These are phyloP conservation scores for Pagrus major DNA, from an alignment of 2,113 vertebrate genomes.

Conservation along the genomic window DNA sequence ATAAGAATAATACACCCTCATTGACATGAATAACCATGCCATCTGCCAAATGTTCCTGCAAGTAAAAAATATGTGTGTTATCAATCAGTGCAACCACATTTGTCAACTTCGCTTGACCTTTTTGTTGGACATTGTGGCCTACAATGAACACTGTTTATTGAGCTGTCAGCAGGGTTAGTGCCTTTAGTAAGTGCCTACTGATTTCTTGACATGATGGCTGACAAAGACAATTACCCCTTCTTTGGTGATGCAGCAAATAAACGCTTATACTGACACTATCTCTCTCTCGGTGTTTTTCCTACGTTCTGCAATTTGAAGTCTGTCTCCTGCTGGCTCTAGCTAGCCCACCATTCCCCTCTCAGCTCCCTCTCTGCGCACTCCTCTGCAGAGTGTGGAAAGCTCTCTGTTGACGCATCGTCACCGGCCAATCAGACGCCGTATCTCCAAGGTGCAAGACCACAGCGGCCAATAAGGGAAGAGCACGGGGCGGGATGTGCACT, in stretches of 20 bases:
- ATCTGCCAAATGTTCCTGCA: background rate
- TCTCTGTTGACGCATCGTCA: conserved; percentile 33
- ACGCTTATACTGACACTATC: background rate
- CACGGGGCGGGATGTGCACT: conserved; percentile 45
- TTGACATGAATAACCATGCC: too few species aligned
- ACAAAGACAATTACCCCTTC: background rate
- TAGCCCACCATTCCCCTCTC: conserved; percentile 36
- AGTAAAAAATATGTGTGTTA: background rate
- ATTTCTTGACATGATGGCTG: background rate
- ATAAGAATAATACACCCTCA: background rate
- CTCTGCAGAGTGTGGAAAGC: conserved; percentile 46
- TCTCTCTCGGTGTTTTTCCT: conserved; percentile 7
- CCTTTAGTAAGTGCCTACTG: too few species aligned
- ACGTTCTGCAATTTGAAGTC: background rate
- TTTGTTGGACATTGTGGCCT: background rate
- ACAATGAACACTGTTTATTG: background rate
- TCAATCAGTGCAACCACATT: background rate
- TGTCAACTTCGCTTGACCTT: background rate
- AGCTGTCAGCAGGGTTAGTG: background rate
- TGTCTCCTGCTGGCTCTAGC: background rate
- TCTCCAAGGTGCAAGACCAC: conserved; percentile 24
- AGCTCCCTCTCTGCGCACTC: conserved; percentile 42
- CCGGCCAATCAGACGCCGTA: conserved; percentile 43
- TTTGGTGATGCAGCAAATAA: background rate
- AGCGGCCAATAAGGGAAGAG: conserved; percentile 43